Conservation (phyloP, 2,797 vertebrate species). For the Sebastes trivittatus region DNA sequence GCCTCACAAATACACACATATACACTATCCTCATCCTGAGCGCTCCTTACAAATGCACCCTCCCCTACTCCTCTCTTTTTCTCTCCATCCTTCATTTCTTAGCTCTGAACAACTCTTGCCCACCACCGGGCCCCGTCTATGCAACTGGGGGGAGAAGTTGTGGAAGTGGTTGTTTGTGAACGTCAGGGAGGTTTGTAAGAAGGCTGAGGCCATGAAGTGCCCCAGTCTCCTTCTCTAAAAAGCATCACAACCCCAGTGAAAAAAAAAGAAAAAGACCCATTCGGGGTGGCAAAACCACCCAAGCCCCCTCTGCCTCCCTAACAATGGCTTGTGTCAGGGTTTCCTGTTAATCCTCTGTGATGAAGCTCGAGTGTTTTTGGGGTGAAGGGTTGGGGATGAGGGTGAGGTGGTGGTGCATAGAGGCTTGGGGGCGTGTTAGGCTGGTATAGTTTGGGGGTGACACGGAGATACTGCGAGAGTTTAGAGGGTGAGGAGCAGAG, state of each 20-base stretch:
- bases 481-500: slow-evolving; percentile 29
- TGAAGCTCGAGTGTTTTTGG: slow-evolving; percentile 75
- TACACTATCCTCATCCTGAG: slow-evolving; percentile 53
- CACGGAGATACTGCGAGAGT: slow-evolving; percentile 28
- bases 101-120: slow-evolving; percentile 41
- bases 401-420: slow-evolving; percentile 51
- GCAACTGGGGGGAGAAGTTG: slow-evolving; percentile 19
- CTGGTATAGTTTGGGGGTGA: slow-evolving; percentile 45
- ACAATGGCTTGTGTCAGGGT: slow-evolving; percentile 79
- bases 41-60: slow-evolving; percentile 39
- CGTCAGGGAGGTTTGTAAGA: slow-evolving; percentile 34
- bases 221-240: slow-evolving; percentile 51
- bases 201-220: slow-evolving; percentile 52
- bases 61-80: slow-evolving; percentile 21
- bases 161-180: slow-evolving; percentile 36
- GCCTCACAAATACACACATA: slow-evolving; percentile 66
- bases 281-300: slow-evolving; percentile 73
- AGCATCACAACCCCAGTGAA: slow-evolving; percentile 58
- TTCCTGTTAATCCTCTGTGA: slow-evolving; percentile 81
- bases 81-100: slow-evolving; percentile 43
- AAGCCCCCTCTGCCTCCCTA: slow-evolving; percentile 67
- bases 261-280: slow-evolving; percentile 57
- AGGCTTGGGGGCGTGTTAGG: slow-evolving; percentile 28
- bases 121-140: slow-evolving; percentile 4
- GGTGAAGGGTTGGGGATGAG: slow-evolving; percentile 55